Evolutionary conservation across 2,888 invertebrate genomes (phyloP).

Genomic region (Diadegma fenestrale): DNA sequence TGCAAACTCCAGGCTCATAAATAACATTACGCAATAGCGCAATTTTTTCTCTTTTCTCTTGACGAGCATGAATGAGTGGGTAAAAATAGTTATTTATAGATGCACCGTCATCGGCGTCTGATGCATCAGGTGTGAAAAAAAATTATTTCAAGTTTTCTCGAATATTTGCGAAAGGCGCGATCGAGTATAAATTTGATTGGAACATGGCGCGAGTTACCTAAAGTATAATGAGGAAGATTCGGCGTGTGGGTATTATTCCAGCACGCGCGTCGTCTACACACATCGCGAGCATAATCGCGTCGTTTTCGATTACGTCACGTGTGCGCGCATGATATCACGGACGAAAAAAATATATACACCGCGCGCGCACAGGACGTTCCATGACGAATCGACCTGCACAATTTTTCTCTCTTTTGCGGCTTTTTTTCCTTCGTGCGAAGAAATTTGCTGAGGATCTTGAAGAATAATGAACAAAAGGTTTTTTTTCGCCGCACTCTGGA

Average conservation of each 20-base stretch:
- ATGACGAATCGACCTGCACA: conserved; percentile 4
- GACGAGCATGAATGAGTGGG: conserved; percentile 10
- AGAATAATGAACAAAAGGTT: not conserved
- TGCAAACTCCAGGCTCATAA: too few species aligned
- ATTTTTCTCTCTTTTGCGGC: not conserved
- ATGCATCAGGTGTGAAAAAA: conserved; percentile 10
- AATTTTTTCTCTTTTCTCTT: conserved; percentile 22
- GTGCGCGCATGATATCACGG: conserved; percentile 81
- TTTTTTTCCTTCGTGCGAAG: too few species aligned
- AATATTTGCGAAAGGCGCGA: too few species aligned
- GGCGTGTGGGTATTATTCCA: conserved; percentile 61
- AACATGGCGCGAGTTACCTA: conserved; percentile 62
- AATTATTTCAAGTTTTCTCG: too few species aligned
- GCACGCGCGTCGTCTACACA: conserved; percentile 9
- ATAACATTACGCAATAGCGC: conserved; percentile 51
- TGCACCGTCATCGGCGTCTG: conserved; percentile 21
- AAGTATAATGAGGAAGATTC: conserved; percentile 43
- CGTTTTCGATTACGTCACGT: conserved; percentile 78
- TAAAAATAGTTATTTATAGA: conserved; percentile 54
- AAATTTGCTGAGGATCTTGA: conserved; percentile 10
- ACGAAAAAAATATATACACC: conserved; percentile 75
- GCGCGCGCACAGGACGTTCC: conserved; percentile 26
- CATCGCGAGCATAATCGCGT: conserved; percentile 65
- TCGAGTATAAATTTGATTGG: conserved; percentile 52
- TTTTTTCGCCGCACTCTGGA: conserved; percentile 4